Evolutionary conservation across 1,140 invertebrate species (phyloP).

Genomic region (Dreissena polymorpha): DNA sequence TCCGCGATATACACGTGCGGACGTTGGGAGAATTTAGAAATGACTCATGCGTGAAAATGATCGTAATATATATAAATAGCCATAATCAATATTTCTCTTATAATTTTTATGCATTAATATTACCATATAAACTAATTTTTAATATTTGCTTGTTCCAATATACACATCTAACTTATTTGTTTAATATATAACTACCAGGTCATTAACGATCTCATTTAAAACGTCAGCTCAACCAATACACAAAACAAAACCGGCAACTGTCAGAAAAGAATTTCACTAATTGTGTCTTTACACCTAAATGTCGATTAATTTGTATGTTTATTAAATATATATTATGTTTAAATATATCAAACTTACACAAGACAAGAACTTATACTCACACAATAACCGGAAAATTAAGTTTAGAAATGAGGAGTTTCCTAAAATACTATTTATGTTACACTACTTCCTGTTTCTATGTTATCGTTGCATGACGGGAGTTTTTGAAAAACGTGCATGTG

Average conservation of each 20-base stretch:
- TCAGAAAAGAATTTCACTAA: conserved; percentile 18
- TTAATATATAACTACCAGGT: too few species aligned
- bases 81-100: neutral
- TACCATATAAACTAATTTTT: too few species aligned
- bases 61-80: neutral
- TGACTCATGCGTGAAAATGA: conserved; percentile 23
- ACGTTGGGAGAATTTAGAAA: conserved; percentile 53
- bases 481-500: neutral
- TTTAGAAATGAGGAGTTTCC: conserved; percentile 24
- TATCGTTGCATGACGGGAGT: conserved; percentile 40
- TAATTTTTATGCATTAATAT: neutral
- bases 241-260: conserved; percentile 50
- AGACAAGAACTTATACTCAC: neutral
- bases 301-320: neutral
- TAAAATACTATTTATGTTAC: conserved; percentile 25
- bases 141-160: too few species aligned
- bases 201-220: neutral
- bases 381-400: conserved; percentile 1
- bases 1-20: conserved; percentile 51
- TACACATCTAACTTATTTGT: too few species aligned
- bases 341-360: neutral
- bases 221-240: conserved; percentile 47
- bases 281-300: neutral
- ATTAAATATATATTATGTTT: neutral
- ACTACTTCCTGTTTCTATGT: conserved; percentile 57